Evolutionary conservation across 2,113 vertebrate species (phyloP).

Genomic region (Syrrhaptes paradoxus): DNA sequence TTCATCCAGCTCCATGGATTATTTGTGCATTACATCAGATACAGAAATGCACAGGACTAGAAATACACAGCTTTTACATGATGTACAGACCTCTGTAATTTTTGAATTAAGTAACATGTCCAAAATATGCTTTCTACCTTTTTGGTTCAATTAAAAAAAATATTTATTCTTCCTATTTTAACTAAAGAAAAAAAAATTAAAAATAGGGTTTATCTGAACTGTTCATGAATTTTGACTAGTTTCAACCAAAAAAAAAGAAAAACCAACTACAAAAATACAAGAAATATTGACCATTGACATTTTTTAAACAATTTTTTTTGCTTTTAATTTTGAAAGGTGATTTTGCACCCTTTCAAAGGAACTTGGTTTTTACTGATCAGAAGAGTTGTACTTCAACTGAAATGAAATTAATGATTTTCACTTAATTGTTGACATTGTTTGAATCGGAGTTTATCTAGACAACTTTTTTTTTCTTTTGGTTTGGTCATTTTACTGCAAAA

Average conservation of each 20-base stretch:
- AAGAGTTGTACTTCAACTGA: neutral
- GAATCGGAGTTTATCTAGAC: neutral
- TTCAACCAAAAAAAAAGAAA: neutral
- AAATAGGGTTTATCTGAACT: fast-evolving
- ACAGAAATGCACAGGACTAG: neutral
- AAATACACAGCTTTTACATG: neutral
- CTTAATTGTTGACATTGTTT: neutral
- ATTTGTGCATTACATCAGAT: neutral
- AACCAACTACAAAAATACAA: neutral
- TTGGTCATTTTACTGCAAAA: neutral
- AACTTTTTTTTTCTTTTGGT: neutral
- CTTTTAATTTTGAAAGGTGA: neutral
- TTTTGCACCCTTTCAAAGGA: neutral
- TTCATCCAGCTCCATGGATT: neutral
- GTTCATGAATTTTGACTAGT: neutral
- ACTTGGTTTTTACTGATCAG: neutral
- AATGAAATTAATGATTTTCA: neutral
- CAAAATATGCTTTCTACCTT: neutral
- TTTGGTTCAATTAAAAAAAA: neutral
- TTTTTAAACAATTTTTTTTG: neutral
- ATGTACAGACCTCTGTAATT: neutral
- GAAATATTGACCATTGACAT: neutral
- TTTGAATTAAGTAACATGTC: neutral
- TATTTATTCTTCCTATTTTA: neutral
- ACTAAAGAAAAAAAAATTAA: neutral